Evolutionary conservation across 2,888 invertebrate species (phyloP), one percentile per base, ranked within the genome.

Genomic region (Nephrocerus scutellatus): DNA sequence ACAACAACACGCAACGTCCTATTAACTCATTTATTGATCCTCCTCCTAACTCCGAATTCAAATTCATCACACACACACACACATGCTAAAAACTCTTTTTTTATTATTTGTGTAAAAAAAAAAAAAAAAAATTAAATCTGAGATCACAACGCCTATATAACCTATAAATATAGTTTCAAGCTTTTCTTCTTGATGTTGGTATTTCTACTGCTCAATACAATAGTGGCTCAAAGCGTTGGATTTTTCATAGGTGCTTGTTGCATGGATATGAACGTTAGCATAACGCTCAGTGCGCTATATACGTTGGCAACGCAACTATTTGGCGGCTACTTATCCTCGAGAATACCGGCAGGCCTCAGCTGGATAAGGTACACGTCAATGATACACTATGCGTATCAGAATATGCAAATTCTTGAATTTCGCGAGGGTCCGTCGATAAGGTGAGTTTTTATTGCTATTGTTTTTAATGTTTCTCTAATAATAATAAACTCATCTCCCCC

Each of bases 301-400:
- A 84, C 84, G 34, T 70, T 85, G 53, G 80, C 82, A 37, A 82
- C 82, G 26, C 82, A 85, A 64, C 72, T 86, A 32, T 79, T 84
- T 58, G 84, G 84, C 46, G 73, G 82, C 23, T 85, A 81, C 63
- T 72, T 84, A 48, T 80, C 83, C 30, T 80, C 80, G 28, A 76
- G 80, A 57, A 80, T 84, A 55, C 83, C 84, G 14, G 71, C 75
- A 21, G 82, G 82, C 75, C 65, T 84, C 39, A 76, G 77, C 55
- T 84, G 83, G 83, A 75, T 82, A 64, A 75, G 79, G 50, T 83
- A 83, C 57, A 72, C 80, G 40, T 83, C 83, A 33, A 79, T 84
- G 79, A 78, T 84, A 35, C 81, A 83, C 63, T 85, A 85, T 63
- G 83, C 84, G 41, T 85, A 82, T 67, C 80, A 83, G 59, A 84